phyloP scores from a whole-genome alignment of 2,113 vertebrate species.

The Addax nasomaculatus region DNA sequence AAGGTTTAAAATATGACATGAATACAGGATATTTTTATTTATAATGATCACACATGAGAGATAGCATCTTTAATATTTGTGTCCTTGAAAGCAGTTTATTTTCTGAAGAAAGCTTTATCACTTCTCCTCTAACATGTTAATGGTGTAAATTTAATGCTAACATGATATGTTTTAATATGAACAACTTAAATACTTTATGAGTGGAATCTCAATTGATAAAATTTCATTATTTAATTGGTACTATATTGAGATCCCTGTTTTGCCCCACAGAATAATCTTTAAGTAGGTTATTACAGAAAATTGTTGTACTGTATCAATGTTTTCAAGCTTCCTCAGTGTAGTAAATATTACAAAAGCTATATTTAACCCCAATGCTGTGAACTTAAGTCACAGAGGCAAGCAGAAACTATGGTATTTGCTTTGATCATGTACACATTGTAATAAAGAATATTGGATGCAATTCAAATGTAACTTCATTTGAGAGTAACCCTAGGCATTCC shows the following conservation, averaged over 20 bases:
- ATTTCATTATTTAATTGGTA: neutral
- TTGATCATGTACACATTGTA: slow-evolving; percentile 64
- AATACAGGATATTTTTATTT: neutral
- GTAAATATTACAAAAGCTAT: neutral
- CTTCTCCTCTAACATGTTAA: neutral
- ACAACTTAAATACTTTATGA: neutral
- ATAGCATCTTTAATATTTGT: neutral
- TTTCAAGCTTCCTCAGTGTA: neutral
- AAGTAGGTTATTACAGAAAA: neutral
- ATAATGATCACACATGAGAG: neutral
- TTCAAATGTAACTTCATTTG: slow-evolving; percentile 79
- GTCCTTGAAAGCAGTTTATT: neutral
- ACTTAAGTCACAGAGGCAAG: slow-evolving; percentile 38
- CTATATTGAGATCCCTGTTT: neutral
- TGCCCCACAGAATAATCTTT: neutral
- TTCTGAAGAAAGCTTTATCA: neutral
- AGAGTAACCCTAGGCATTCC: slow-evolving; percentile 68
- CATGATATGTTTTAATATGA: neutral
- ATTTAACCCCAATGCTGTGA: slow-evolving; percentile 5
- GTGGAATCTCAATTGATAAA: neutral
- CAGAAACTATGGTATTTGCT: slow-evolving; percentile 59
- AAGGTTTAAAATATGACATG: neutral
- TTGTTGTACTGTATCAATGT: neutral
- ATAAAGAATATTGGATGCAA: slow-evolving; percentile 73
- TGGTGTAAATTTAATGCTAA: neutral